Conservation (phyloP, 2,113 vertebrate genomes). For the Porphyrio hochstetteri region DNA sequence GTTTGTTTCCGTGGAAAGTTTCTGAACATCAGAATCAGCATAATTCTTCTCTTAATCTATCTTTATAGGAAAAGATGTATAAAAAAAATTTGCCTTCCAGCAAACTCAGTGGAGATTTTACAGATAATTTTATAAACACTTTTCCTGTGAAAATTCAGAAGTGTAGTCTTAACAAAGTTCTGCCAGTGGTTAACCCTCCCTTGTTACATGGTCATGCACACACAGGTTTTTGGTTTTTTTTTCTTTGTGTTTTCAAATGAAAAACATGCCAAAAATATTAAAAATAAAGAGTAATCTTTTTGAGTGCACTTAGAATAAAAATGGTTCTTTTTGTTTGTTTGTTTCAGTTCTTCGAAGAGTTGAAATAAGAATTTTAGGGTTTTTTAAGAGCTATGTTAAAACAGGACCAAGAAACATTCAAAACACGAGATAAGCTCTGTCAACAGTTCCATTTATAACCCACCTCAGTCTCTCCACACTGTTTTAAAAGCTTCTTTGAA, state of each 20-base stretch:
- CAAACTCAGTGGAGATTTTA: not conserved
- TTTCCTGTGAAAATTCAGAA: not conserved
- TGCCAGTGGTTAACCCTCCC: not conserved
- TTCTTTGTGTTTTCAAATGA: not conserved
- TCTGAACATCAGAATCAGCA: not conserved
- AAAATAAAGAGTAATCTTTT: not conserved
- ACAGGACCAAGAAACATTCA: slow-evolving; percentile 30
- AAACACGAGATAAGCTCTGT: slow-evolving; percentile 63
- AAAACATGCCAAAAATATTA: not conserved
- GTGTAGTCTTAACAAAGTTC: not conserved
- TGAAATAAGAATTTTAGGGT: slow-evolving; percentile 24
- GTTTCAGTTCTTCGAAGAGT: not conserved
- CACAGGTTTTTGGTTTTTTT: not conserved
- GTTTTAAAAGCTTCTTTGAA: slow-evolving; percentile 74
- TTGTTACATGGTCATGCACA: not conserved
- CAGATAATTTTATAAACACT: not conserved
- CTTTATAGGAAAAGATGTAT: not conserved
- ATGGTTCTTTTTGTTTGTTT: not conserved
- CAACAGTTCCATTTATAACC: slow-evolving; percentile 73
- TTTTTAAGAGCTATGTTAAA: slow-evolving; percentile 44
- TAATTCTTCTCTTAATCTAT: not conserved
- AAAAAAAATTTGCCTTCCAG: not conserved
- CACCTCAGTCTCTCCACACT: not conserved
- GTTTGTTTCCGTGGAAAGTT: not conserved
- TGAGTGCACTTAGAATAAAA: not conserved